Evolutionary conservation across 2,113 vertebrate genomes (phyloP).

Genomic region (Corvus cornix): DNA sequence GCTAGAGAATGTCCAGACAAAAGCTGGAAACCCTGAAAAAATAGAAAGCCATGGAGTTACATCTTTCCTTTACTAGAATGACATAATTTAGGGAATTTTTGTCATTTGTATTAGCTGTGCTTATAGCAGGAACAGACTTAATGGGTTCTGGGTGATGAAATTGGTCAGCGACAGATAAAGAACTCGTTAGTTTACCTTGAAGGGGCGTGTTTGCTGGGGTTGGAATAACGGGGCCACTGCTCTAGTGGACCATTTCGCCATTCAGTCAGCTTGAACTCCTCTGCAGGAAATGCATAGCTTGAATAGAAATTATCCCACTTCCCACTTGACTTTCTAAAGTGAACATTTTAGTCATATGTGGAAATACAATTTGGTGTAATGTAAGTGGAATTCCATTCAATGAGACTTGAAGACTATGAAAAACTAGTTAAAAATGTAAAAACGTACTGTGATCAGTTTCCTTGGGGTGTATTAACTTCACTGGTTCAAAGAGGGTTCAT

Average conservation of each 20-base stretch:
- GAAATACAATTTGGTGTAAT: not conserved
- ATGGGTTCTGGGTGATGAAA: not conserved
- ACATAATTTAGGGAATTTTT: not conserved
- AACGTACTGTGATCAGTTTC: not conserved
- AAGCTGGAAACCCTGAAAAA: not conserved
- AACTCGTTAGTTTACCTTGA: not conserved
- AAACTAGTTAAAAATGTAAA: slow-evolving; percentile 2
- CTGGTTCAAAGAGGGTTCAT: not conserved
- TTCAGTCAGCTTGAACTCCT: not conserved
- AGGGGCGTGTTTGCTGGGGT: not conserved
- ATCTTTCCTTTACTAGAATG: not conserved
- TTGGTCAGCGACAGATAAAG: not conserved
- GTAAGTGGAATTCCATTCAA: slow-evolving; percentile 5
- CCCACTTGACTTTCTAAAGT: not conserved
- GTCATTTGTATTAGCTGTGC: not conserved
- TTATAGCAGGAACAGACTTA: not conserved
- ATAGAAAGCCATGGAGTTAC: not conserved
- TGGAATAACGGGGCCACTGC: not conserved
- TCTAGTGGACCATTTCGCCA: not conserved
- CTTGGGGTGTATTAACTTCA: not conserved
- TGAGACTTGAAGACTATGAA: not conserved
- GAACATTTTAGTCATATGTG: not conserved
- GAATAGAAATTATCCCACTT: not conserved
- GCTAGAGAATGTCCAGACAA: not conserved
- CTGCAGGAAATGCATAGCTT: not conserved